Base-by-base conservation (phyloP, 2,888 invertebrate species). In the Drosophila hawaiiensis region DNA sequence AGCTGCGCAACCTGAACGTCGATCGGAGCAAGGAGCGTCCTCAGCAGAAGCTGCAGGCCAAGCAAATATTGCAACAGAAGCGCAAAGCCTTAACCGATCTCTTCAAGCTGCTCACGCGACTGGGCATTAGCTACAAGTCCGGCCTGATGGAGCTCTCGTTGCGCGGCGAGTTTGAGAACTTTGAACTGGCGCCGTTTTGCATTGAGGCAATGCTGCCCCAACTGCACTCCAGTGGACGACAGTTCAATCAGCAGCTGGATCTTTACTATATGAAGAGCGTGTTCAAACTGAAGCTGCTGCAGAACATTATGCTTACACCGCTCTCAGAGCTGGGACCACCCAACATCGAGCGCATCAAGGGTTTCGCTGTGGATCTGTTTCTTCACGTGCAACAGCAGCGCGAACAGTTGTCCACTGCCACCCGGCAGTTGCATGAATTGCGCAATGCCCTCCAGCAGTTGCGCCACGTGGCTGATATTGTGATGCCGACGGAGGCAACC, bases 261-360 rank as follows among this genome's bases (percentile, higher is more conserved):
- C 65, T 86, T 10, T 93, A 93, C 74, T 93, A 91, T 66, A 91
- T 92, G 43, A 93, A 93, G 78, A 92, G 93, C 80, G 88, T 92
- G 1, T 93, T 92, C 68, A 93, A 93, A 71, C 64, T 93, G 41
- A 92, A 93, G 73, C 80, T 93, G 2, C 74, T 94, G 31, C 92
- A 92, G 58, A 93, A 93, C 60, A 88, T 91, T 3, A 91, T 94
- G 91, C 53, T 95, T 49, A 95, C 95, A 1, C 97, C 97, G 0
- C 95, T 96, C 33, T 95, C 96, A 82, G 98, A 98, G 85, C 93
- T 99, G 55, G 97, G 97, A 0, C 94, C 95, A 1, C 96, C 95
- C 58, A 97, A 97, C 84, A 95, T 97, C 59, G 98, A 98, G 84
- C 95, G 98, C 60, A 97, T 98, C 87, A 96, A 96, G 92, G 99